Percentiles rank a stretch among this genome's conserved stretches.
phyloP scores from a whole-genome alignment of 2,113 vertebrate species.

The Hystrix brachyura region DNA sequence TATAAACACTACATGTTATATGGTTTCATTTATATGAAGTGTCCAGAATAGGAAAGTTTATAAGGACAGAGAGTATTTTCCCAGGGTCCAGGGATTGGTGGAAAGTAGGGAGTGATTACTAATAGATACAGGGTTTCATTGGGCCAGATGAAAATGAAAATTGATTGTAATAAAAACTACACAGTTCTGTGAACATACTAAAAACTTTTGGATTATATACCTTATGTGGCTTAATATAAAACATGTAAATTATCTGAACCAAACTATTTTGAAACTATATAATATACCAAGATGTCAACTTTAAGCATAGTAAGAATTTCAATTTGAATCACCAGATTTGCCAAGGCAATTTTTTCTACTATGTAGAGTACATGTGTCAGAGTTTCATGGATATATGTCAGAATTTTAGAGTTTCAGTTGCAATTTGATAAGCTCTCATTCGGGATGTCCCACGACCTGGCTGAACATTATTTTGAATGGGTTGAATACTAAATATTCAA shows the following conservation, averaged over 20 bases:
- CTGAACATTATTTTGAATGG: not conserved
- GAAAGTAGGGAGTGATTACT: not conserved
- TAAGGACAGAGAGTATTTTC: not conserved
- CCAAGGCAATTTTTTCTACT: not conserved
- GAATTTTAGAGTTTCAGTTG: not conserved
- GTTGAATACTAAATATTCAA: not conserved
- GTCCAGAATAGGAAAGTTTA: not conserved
- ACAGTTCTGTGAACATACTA: not conserved
- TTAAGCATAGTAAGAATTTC: not conserved
- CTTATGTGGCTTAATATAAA: not conserved
- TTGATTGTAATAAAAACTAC: not conserved
- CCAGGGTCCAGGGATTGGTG: not conserved
- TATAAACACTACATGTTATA: not conserved
- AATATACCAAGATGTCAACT: not conserved
- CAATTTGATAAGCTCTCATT: not conserved
- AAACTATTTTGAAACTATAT: not conserved
- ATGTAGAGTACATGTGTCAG: not conserved
- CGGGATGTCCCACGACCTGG: not conserved
- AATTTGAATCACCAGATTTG: not conserved
- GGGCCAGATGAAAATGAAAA: not conserved
- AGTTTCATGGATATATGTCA: not conserved
- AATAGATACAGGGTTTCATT: not conserved
- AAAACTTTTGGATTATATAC: not conserved
- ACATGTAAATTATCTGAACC: not conserved
- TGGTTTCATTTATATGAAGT: not conserved